A percentile compares a stretch with the other conserved stretches of the same genome.
Evolutionary conservation across 1,140 invertebrate genomes (phyloP).

Genomic region (Potamilus streckersoni): DNA sequence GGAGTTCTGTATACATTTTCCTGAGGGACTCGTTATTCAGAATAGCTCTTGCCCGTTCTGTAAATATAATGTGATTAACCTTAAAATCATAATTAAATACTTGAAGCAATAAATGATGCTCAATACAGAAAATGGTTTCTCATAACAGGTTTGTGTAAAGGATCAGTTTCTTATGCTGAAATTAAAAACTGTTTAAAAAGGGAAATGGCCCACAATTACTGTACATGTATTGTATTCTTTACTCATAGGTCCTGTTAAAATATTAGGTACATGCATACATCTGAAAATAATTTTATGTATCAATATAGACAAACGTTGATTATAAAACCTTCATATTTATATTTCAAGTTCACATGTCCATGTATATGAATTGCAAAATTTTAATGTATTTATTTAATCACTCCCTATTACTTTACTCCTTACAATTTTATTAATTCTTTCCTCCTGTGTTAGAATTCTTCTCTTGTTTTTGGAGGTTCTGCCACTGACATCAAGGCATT

Average conservation of each 20-base stretch:
- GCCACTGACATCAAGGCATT: too few relatives aligned
- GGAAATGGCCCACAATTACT: too few relatives aligned
- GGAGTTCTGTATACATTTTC: slow-evolving; percentile 71
- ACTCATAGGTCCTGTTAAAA: not conserved
- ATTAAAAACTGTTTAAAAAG: not conserved
- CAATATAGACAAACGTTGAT: not conserved
- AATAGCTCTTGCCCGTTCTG: slow-evolving; percentile 36
- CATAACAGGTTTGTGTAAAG: too few relatives aligned
- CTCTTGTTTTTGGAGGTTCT: too few relatives aligned
- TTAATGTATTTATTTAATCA: too few relatives aligned
- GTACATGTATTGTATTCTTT: too few relatives aligned
- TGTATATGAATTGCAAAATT: not conserved
- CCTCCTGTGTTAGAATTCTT: too few relatives aligned
- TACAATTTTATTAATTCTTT: too few relatives aligned
- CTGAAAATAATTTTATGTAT: not conserved
- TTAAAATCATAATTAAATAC: not conserved
- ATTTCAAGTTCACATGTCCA: not conserved
- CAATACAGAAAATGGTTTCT: too few relatives aligned
- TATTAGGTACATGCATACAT: not conserved
- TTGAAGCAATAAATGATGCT: not conserved
- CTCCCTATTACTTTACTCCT: too few relatives aligned
- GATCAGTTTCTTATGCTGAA: not conserved
- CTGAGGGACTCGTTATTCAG: slow-evolving; percentile 16
- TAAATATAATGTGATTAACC: slow-evolving; percentile 21
- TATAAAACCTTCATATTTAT: too few relatives aligned